Base-by-base conservation (phyloP, 2,113 vertebrate genomes). In the Nestor notabilis region DNA sequence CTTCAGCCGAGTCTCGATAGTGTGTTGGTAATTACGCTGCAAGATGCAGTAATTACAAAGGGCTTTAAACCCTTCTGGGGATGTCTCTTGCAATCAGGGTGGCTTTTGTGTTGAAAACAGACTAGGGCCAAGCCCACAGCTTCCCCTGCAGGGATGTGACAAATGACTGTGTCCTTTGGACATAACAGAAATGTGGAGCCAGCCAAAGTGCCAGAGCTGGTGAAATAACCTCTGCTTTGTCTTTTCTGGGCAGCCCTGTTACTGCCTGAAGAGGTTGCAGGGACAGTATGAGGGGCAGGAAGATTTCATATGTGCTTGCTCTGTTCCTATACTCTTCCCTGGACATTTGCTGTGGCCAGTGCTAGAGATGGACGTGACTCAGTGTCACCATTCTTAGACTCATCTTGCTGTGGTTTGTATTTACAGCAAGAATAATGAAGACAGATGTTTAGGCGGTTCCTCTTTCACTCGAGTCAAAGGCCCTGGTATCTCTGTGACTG, bases 211-310 rank as follows among this genome's bases (percentile, higher is more conserved):
- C 77, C 75, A 35, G 63, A 80, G 27, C 1, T 72, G 46, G 44
- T 68, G 44, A 74, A 95, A 94, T 56, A 80, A 49, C 39, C 60
- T 80, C 74, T 74, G 47, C 63, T 89, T 66, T 89, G 52, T 82
- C 49, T 95, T 68, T 52, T 24, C 75, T 77, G 75, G 71, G 78
- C 71, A 90, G 63, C 47, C 47, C 9, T 19, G 41, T 44, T 65
- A 33, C 44, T 65, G 66, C n/a, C 69, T 78, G 44, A 46, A 47
- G 52, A 86, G 66, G n/a, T 0, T 81, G n/a, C 0, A 9, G 25
- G 23, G 3, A 47, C 23, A 31, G 5, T n/a, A 1, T 12, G 53
- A 61, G 35, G 7, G 50, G 24, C 37, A 58, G 55, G 65, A 84
- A 74, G 29, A n/a, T 58, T 83, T 83, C 7, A 1, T 44, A 27